These are phyloP conservation scores for Acleris sparsana DNA, from an alignment of 2,888 invertebrate species.

Conservation along the genomic window DNA sequence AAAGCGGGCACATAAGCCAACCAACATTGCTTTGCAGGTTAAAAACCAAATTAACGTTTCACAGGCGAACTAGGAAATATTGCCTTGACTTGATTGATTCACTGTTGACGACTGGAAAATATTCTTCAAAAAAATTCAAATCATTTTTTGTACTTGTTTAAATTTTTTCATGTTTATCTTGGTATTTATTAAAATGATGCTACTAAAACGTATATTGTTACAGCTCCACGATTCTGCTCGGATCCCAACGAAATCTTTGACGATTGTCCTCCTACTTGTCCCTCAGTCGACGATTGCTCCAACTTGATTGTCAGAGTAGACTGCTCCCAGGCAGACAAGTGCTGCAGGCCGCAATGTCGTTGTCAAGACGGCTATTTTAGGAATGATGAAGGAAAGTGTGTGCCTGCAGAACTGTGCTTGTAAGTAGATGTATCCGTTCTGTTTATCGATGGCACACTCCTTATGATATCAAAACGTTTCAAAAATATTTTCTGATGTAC, in stretches of 20 bases:
- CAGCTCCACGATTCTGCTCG: slow-evolving; percentile 29
- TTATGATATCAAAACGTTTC: too few relatives aligned
- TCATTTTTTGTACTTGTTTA: too few relatives aligned
- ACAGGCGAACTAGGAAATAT: too few relatives aligned
- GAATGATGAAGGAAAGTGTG: background rate
- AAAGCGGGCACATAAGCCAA: too few relatives aligned
- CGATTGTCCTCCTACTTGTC: slow-evolving; percentile 38
- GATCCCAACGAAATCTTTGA: slow-evolving; percentile 26
- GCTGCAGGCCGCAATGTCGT: slow-evolving; percentile 18
- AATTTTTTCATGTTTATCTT: too few relatives aligned
- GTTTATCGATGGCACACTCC: background rate
- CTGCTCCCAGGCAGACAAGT: slow-evolving; percentile 9
- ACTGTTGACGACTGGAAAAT: too few relatives aligned
- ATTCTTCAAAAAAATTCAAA: too few relatives aligned
- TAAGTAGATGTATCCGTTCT: background rate
- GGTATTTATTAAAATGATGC: too few relatives aligned
- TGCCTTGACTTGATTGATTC: too few relatives aligned
- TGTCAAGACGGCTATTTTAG: slow-evolving; percentile 4
- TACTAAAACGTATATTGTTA: background rate
- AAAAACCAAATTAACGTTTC: too few relatives aligned
- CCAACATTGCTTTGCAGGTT: too few relatives aligned
- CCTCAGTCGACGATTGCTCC: slow-evolving; percentile 10
- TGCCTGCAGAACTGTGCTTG: background rate
- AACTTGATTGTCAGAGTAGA: slow-evolving; percentile 6
- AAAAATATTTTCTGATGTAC: too few relatives aligned